Evolutionary conservation across 2,797 vertebrate genomes (phyloP).

Genomic region (Melanotaenia nigrans): DNA sequence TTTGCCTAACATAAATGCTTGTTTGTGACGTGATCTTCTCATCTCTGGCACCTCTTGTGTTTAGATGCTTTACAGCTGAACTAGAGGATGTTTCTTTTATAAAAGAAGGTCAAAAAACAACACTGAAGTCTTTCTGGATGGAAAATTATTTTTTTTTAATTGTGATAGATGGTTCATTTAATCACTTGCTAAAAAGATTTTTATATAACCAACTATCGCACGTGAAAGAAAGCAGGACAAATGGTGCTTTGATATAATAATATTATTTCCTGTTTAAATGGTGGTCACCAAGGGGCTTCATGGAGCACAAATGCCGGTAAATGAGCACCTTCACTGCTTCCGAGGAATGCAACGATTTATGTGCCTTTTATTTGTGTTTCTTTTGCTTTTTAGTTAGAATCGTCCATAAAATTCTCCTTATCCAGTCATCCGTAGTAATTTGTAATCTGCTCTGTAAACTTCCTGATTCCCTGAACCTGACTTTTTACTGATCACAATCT

Average conservation of each 20-base stretch:
- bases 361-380: too few species aligned
- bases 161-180: too few species aligned
- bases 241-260: neutral
- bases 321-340: too few species aligned
- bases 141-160: neutral
- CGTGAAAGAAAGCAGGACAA: neutral
- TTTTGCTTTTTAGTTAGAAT: neutral
- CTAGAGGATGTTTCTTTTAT: neutral
- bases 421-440: neutral
- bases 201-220: too few species aligned
- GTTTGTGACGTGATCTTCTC: neutral
- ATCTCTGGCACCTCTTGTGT: neutral
- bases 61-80: neutral
- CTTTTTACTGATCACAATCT: too few species aligned
- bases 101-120: neutral
- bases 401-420: neutral
- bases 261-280: neutral
- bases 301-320: too few species aligned
- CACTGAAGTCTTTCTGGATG: neutral
- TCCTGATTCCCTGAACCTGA: neutral
- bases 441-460: neutral
- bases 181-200: too few species aligned
- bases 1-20: too few species aligned
- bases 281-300: too few species aligned
- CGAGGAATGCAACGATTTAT: too few species aligned